Evolutionary conservation across 1,140 invertebrate species (phyloP).

Genomic region (Cheumatopsyche charites): DNA sequence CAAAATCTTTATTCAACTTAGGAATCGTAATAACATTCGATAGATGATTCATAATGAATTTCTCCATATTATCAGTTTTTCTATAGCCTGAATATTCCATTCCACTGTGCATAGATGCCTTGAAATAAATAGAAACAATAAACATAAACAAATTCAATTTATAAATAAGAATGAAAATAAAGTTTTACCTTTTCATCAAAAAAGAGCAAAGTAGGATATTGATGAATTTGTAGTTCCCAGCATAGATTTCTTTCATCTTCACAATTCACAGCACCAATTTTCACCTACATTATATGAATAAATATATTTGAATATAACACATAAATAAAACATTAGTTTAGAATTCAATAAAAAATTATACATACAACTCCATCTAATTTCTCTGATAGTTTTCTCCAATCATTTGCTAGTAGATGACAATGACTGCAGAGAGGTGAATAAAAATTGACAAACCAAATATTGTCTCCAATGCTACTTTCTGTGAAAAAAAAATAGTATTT

Average conservation of each 20-base stretch:
- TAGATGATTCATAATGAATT: constrained; percentile 58
- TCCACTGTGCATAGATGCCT: constrained; percentile 54
- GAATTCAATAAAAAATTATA: constrained; percentile 43
- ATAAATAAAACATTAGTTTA: neutral
- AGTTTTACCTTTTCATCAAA: constrained; percentile 43
- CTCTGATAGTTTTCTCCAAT: constrained; percentile 75
- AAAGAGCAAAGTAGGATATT: constrained; percentile 70
- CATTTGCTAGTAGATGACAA: constrained; percentile 73
- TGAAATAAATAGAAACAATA: neutral
- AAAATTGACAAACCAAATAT: constrained; percentile 81
- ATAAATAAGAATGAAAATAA: neutral
- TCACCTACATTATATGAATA: constrained; percentile 32
- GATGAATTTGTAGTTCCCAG: constrained; percentile 66
- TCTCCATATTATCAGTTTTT: constrained; percentile 56
- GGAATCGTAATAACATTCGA: constrained; percentile 51
- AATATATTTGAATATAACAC: constrained; percentile 1
- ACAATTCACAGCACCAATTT: constrained; percentile 78
- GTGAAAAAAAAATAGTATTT: constrained; percentile 58
- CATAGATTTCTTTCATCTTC: constrained; percentile 77
- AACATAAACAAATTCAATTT: neutral
- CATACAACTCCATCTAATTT: constrained; percentile 73
- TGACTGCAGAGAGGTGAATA: constrained; percentile 80
- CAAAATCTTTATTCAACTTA: constrained; percentile 48
- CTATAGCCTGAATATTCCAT: constrained; percentile 57
- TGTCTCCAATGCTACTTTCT: constrained; percentile 63